phyloP scores from a whole-genome alignment of 2,113 vertebrate genomes.

The Misgurnus anguillicaudatus region DNA sequence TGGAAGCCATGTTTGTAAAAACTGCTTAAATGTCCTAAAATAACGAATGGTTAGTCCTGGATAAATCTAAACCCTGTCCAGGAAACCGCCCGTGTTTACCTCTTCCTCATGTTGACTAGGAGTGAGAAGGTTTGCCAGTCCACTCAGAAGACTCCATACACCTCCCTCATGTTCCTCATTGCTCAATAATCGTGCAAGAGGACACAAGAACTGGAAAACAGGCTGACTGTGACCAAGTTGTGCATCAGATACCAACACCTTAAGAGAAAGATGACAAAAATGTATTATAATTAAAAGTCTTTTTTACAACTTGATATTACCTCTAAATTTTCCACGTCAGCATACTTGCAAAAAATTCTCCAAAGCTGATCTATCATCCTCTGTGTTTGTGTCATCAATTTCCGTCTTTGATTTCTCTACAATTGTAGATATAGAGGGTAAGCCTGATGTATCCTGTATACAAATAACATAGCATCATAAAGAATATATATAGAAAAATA shows the following conservation, averaged over 20 bases:
- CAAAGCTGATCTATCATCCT: constrained; percentile 61
- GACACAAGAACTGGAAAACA: constrained; percentile 77
- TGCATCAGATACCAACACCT: constrained; percentile 68
- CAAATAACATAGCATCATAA: not conserved
- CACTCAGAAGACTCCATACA: constrained; percentile 71
- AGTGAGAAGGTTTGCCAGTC: constrained; percentile 71
- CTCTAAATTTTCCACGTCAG: not conserved
- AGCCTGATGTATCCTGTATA: constrained; percentile 23
- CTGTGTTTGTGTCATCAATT: constrained; percentile 48
- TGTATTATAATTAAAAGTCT: not conserved
- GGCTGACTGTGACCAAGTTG: constrained; percentile 65
- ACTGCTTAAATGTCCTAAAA: too few species aligned
- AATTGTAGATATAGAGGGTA: constrained; percentile 56
- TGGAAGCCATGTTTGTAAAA: too few species aligned
- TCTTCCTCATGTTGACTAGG: constrained; percentile 72
- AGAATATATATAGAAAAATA: not conserved
- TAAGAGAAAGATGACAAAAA: not conserved
- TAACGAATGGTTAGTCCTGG: too few species aligned
- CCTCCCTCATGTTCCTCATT: constrained; percentile 64
- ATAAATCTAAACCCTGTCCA: too few species aligned
- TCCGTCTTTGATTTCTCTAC: constrained; percentile 44
- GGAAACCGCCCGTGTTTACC: constrained; percentile 56
- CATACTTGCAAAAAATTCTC: constrained; percentile 72
- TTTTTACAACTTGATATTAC: not conserved
- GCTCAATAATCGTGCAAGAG: constrained; percentile 67